phyloP scores from a whole-genome alignment of 2,797 vertebrate species.

The Cyclopterus lumpus region DNA sequence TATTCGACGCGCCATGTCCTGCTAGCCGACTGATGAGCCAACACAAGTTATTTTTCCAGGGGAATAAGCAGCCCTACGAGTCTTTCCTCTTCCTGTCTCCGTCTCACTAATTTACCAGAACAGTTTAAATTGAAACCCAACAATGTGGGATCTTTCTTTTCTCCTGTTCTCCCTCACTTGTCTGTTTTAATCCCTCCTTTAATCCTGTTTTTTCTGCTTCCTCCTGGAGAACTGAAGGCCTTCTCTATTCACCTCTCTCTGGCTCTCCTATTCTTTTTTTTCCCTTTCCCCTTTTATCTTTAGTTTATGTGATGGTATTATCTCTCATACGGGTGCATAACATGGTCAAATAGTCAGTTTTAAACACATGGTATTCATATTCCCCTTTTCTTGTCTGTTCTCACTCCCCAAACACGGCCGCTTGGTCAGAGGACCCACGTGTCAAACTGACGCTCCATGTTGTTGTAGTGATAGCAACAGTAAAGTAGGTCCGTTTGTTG shows the following conservation, averaged over 20 bases:
- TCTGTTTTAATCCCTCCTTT: background rate
- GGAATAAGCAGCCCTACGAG: background rate
- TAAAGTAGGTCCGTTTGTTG: no score
- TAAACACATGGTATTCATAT: no score
- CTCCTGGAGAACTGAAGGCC: background rate
- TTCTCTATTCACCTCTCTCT: background rate
- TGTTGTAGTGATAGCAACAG: no score
- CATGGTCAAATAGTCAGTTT: no score
- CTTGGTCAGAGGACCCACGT: no score
- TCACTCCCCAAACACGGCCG: no score
- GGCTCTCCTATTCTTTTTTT: background rate
- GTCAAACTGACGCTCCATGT: no score
- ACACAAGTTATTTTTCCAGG: background rate
- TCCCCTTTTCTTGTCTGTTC: no score
- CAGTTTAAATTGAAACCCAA: background rate
- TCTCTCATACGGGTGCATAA: background rate
- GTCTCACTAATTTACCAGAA: background rate
- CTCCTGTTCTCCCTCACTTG: background rate
- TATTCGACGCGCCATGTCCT: background rate
- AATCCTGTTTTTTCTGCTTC: background rate
- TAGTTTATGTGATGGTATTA: background rate
- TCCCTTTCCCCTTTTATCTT: background rate
- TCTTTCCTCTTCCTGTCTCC: background rate
- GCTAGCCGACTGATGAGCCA: slow-evolving; percentile 2
- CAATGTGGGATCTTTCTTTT: background rate